Percentiles rank a stretch among this genome's conserved stretches.
phyloP scores from a whole-genome alignment of 2,888 invertebrate species.

The Cylindroiulus punctatus region DNA sequence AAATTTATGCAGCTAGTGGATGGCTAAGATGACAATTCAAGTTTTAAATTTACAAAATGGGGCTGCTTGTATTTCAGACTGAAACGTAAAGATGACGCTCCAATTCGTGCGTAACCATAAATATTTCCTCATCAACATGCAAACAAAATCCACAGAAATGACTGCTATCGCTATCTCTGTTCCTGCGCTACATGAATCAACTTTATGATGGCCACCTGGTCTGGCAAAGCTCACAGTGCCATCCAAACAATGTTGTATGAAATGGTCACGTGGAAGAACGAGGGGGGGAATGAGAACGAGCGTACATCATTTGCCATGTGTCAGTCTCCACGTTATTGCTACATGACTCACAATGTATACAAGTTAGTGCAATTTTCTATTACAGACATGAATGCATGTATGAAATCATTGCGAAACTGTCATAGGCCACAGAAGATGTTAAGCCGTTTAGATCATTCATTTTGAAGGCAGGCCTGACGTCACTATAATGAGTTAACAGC shows the following conservation, averaged over 20 bases:
- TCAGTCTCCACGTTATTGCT: background rate
- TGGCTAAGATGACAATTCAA: too few relatives aligned
- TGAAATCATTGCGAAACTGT: background rate
- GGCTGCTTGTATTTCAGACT: too few relatives aligned
- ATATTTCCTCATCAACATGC: background rate
- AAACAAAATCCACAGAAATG: background rate
- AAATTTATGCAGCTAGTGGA: constrained; percentile 21
- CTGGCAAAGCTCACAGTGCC: background rate
- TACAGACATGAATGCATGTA: background rate
- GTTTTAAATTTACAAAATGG: too few relatives aligned
- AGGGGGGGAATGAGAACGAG: background rate
- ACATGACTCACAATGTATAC: constrained; percentile 10
- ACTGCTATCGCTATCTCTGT: constrained; percentile 9
- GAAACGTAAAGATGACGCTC: background rate
- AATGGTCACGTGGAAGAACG: constrained; percentile 1
- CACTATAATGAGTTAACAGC: background rate
- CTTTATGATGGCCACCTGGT: constrained; percentile 14
- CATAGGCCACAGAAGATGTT: background rate
- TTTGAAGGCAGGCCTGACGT: background rate
- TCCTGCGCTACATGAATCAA: constrained; percentile 12
- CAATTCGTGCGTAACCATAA: background rate
- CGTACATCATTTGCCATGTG: background rate
- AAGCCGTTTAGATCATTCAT: background rate
- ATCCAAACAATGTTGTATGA: constrained; percentile 9
- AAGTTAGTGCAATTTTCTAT: background rate